Evolutionary conservation across 2,797 vertebrate species (phyloP), one percentile per base, ranked within the genome.

Genomic region (Eospalax fontanierii): DNA sequence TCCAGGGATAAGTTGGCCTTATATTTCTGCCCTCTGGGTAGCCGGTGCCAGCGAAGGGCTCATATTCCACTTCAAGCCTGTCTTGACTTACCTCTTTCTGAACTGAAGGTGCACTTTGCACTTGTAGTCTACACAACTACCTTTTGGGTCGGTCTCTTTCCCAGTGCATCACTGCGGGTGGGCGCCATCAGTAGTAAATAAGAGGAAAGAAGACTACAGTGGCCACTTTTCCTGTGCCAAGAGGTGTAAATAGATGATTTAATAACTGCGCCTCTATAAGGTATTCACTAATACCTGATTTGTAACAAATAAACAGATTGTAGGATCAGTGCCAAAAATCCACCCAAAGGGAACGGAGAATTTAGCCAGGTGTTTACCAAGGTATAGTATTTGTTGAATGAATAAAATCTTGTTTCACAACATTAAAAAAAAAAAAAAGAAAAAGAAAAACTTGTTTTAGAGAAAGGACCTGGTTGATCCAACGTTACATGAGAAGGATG

Each of bases 81-180:
- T 43, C 75, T 61, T 50, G 43, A 57, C 28, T 74, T 68, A n/a
- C 28, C 57, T 92, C 71, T n/a, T 87, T 11, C 11, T 28, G 22
- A 40, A 85, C 40, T 21, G 33, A 78, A 26, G 2, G 11, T 43
- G 12, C 63, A 40, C 30, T 50, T 40, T 14, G 38, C 46, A 1
- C 35, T 35, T n/a, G 80, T 3, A 1, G 14, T 4, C 28, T 9
- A 2, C 3, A 6, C 19, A 35, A 3, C 73, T 71, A 26, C 15
- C 6, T 71, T 73, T 46, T 43, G 40, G 50, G 16, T 15, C 16
- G 50, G 16, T 15, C 16, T 76, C 54, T 40, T 46, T 75, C 0
- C 16, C 33, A 38, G 0, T 26, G 24, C 7, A 0, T 0, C 0
- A 12, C 54, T 2, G 0, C 12, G 22, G 22, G 15, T 4, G 1